Base-by-base conservation (phyloP, 2,113 vertebrate genomes). In the Plecotus auritus region DNA sequence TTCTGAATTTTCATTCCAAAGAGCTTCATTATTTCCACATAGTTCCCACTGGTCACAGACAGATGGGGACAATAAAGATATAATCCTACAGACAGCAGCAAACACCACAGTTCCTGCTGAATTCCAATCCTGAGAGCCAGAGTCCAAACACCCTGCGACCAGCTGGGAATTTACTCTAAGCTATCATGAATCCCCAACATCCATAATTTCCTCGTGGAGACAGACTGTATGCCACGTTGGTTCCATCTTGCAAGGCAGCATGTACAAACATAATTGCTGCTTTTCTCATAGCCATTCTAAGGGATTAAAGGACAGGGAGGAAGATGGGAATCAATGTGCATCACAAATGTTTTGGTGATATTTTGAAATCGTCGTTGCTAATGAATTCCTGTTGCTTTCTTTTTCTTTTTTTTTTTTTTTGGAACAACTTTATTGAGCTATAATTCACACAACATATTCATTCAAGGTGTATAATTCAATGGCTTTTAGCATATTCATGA, bases 61-160 rank as follows among this genome's bases (percentile, higher is more conserved):
- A 98, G 97, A 96, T 88, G 96, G 94, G 97, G 98, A 98, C 98
- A 98, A 98, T 98, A 98, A 96, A 98, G 98, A 98, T 94, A 96
- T 95, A 98, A 98, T 98, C 97, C 86, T 0, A 97, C 80, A 97
- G 96, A 98, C 83, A 98, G 97, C 93, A 96, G 92, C 95, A 98
- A 97, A 97, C 84, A 98, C 96, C 97, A 97, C 98, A 97, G 96
- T 98, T 98, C 93, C 97, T 98, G 97, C 97, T 97, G 98, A 97
- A 98, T 98, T 98, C 92, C 97, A 7, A 9, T 59, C 95, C 96
- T 96, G 92, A 56, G 96, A 97, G 94, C 37, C 94, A 96, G 45
- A 95, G 95, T 91, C 97, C 96, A 98, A 97, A 96, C 83, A 85
- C 1, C 0, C n/a, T 86, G 91, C 88, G 16, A 0, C 94, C 97